Conservation (phyloP, 1,140 invertebrate species). For the Magallana gigas region DNA sequence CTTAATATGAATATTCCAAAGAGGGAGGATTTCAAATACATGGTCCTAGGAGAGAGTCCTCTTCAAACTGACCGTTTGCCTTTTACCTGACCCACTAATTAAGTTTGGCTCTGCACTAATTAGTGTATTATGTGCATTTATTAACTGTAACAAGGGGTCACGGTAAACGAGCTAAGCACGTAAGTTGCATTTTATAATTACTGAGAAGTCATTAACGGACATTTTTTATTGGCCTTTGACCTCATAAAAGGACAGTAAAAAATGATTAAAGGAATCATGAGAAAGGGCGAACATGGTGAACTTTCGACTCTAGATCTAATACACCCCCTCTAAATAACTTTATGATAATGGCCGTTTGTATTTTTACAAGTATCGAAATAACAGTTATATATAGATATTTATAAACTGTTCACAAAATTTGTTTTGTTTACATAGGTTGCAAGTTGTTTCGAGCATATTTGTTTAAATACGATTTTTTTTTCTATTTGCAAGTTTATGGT, state of each 20-base stretch:
- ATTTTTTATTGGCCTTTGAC: not conserved
- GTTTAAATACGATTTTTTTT: no score
- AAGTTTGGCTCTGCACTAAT: not conserved
- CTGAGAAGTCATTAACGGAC: not conserved
- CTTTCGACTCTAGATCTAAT: not conserved
- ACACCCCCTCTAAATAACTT: no score
- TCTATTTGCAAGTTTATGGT: no score
- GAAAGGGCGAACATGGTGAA: not conserved
- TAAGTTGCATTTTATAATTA: not conserved
- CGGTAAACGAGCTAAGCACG: not conserved
- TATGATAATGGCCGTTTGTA: no score
- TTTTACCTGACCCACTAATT: no score
- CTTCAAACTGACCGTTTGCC: no score
- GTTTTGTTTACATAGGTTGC: no score
- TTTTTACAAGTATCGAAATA: no score
- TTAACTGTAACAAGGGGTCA: not conserved
- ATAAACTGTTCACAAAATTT: no score
- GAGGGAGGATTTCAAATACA: not conserved
- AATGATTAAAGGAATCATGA: not conserved
- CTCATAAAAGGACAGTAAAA: constrained; percentile 3
- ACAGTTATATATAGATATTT: no score
- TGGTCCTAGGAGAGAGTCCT: not conserved
- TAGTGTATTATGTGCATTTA: constrained; percentile 2
- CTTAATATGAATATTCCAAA: not conserved
- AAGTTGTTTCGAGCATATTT: no score